Percentiles rank a stretch among this genome's conserved stretches.
Conservation (phyloP, 2,113 vertebrate species). For the Campylomormyrus numenius region DNA sequence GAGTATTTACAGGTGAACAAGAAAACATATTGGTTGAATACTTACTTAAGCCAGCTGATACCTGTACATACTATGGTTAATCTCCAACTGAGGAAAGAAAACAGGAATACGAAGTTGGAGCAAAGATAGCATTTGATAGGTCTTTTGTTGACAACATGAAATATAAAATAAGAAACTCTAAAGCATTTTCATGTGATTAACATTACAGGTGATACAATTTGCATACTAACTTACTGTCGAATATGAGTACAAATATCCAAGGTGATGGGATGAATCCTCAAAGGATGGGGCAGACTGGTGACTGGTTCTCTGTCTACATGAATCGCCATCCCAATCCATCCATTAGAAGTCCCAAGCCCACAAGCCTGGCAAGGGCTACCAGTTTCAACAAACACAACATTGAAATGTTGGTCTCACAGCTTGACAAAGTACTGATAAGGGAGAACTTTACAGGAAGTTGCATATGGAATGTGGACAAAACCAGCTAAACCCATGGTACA, state of each 20-base stretch:
- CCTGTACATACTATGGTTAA: background rate
- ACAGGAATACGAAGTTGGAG: constrained; percentile 33
- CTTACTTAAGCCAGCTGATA: background rate
- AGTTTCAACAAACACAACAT: background rate
- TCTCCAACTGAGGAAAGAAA: background rate
- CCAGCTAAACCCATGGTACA: background rate
- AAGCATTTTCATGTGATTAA: background rate
- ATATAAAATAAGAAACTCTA: background rate
- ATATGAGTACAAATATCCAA: constrained; percentile 2
- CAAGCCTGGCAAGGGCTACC: background rate
- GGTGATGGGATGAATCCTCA: background rate
- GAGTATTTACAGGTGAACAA: constrained; percentile 2
- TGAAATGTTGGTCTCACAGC: background rate
- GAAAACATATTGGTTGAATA: background rate
- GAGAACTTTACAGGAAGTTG: background rate
- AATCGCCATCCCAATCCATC: background rate
- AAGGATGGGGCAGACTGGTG: background rate
- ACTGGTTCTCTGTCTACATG: constrained; percentile 1
- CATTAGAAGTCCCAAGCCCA: background rate
- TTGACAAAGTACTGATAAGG: background rate
- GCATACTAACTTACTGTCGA: background rate
- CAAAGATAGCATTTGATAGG: background rate
- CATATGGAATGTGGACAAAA: background rate
- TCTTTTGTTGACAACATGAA: background rate
- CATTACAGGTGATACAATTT: background rate